phyloP scores from a whole-genome alignment of 1,140 invertebrate genomes.

The Schlechtendalia chinensis region DNA sequence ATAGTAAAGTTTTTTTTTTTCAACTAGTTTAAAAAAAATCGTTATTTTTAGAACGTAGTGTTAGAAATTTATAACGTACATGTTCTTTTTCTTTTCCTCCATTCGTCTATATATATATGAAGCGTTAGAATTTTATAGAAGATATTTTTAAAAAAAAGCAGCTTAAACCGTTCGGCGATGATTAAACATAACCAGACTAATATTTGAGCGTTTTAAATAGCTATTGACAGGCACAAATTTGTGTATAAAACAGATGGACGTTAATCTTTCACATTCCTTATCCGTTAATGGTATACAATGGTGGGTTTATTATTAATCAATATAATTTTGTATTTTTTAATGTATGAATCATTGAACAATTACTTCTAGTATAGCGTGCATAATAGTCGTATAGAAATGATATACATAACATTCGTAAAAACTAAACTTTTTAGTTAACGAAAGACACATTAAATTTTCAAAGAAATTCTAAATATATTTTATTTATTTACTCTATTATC shows the following conservation, averaged over 20 bases:
- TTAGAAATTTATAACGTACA: no score
- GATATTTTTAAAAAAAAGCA: neutral
- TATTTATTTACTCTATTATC: no score
- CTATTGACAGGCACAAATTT: neutral
- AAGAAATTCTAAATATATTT: no score
- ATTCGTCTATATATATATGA: no score
- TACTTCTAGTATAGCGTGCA: neutral
- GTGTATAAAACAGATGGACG: slow-evolving; percentile 5
- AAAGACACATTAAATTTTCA: no score
- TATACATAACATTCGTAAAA: no score
- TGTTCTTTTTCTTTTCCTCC: no score
- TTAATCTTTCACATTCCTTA: neutral
- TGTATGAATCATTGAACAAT: neutral
- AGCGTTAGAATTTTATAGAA: neutral
- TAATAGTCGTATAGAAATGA: no score
- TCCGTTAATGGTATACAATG: neutral
- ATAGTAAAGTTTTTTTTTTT: neutral
- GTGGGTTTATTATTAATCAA: slow-evolving; percentile 1
- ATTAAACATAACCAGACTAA: slow-evolving; percentile 16
- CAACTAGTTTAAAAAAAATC: neutral
- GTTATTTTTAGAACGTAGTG: no score
- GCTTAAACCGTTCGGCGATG: neutral
- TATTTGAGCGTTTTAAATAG: slow-evolving; percentile 21
- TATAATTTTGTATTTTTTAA: neutral
- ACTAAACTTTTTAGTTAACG: no score